Base-by-base conservation (phyloP, 1,140 invertebrate species). In the Physella acuta region DNA sequence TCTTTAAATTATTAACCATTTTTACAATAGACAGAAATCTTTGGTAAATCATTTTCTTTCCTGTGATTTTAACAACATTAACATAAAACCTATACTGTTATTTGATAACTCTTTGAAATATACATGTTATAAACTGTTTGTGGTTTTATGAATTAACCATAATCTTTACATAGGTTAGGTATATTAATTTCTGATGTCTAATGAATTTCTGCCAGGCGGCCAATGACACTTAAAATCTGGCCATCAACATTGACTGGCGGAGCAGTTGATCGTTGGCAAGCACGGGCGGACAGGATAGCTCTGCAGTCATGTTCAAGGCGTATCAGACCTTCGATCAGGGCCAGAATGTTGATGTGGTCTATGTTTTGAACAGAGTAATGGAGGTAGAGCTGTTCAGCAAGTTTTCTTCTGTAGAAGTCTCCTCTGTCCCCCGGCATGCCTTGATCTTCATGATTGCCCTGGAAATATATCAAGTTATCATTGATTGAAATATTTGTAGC, bases 311-410 rank as follows among this genome's bases (percentile, higher is more conserved):
- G 36, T 66, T 81, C 78, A n/a, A 82, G 68, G 5, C 73, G 30
- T 31, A 81, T 76, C 8, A 77, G 73, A 11, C 76, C 74, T 16
- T 76, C 70, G 5, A 82, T 77, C 16, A 82, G 55, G 0, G 60
- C 71, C 28, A 76, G 36, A 0, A 82, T 71, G 60, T 82, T 82
- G 20, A 49, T 60, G 56, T 82, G 79, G 24, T 73, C 73, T 11
- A 80, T 72, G 17, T 78, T 78, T 4, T 75, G 65, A 56, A 68
- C 30, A 30, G 49, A 68, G 60, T 77, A 82, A 11, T 73, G 75
- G 3, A 76, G 20, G 56, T 78, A 78, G 28, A 82, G 72, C 69
- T 82, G 78, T 61, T 82, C 81, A 14, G 81, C 81, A 26, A 82
- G 56, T 61, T 82, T 81, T 34, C 81, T 62, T 16, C 78, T 68